phyloP scores from a whole-genome alignment of 2,113 vertebrate species.

The Carassius auratus region DNA sequence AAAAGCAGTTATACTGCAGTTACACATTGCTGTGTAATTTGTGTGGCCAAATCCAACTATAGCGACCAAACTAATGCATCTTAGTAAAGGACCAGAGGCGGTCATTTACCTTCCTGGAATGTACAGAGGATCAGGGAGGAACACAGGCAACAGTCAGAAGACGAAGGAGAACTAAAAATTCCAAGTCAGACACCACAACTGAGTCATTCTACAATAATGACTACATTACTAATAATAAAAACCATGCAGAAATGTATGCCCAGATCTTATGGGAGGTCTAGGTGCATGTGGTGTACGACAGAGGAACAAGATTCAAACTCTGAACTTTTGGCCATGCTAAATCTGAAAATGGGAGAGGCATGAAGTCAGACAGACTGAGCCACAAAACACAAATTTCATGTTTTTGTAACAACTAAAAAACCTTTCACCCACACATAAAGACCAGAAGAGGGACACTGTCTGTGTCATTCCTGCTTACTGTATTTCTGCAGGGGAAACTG shows the following conservation, averaged over 20 bases:
- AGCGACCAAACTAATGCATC: constrained; percentile 51
- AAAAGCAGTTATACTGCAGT: too few relatives aligned
- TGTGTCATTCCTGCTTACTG: constrained; percentile 54
- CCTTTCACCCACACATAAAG: not conserved
- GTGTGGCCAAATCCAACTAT: constrained; percentile 60
- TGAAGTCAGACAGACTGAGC: constrained; percentile 3
- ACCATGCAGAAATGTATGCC: not conserved
- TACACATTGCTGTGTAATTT: constrained; percentile 64
- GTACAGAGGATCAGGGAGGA: constrained; percentile 13
- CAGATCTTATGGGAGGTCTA: constrained; percentile 4
- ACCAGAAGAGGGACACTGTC: too few relatives aligned
- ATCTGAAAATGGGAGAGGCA: not conserved
- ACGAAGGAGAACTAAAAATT: constrained; percentile 9
- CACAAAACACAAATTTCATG: constrained; percentile 27
- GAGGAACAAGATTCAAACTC: not conserved
- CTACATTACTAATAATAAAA: constrained; percentile 5
- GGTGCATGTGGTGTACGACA: not conserved
- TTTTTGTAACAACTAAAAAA: constrained; percentile 4
- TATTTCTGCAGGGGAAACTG: constrained; percentile 74
- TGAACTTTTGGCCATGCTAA: not conserved
- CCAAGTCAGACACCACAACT: not conserved
- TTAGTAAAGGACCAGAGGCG: constrained; percentile 14
- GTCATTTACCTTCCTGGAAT: constrained; percentile 42
- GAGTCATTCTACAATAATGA: constrained; percentile 11
- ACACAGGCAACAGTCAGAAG: constrained; percentile 6